A percentile compares a stretch with the other conserved stretches of the same genome.
Conservation (phyloP, 2,797 vertebrate genomes). For the Microctenopoma steveboyesi region DNA sequence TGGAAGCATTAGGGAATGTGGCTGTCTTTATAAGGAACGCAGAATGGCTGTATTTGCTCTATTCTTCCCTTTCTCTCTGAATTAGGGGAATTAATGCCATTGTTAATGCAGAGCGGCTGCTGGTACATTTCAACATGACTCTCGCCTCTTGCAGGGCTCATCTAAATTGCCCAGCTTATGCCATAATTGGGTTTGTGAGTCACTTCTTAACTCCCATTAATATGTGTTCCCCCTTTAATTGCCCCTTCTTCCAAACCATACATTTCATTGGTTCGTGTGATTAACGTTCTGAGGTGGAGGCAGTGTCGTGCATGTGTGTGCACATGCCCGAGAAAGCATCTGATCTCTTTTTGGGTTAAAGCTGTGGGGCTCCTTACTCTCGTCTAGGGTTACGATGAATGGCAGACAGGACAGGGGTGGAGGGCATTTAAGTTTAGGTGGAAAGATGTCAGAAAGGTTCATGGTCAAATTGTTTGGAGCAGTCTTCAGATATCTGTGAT, state of each 20-base stretch:
- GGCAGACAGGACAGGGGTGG: conserved; percentile 20
- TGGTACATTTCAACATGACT: conserved; percentile 88
- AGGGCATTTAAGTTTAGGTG: conserved; percentile 30
- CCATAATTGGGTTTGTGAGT: conserved; percentile 91
- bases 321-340: conserved; percentile 32
- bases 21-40: conserved; percentile 75
- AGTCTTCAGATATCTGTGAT: conserved; percentile 32
- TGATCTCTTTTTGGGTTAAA: conserved; percentile 55
- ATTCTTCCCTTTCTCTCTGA: conserved; percentile 62
- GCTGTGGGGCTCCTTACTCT: conserved; percentile 24
- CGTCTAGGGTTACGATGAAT: conserved; percentile 34
- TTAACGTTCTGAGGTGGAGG: conserved; percentile 72
- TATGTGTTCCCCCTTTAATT: conserved; percentile 82
- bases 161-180: conserved; percentile 86
- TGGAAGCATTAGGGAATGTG: conserved; percentile 70
- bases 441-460: conserved; percentile 42
- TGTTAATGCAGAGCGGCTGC: conserved; percentile 81
- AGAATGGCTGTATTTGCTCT: conserved; percentile 85
- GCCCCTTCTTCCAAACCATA: conserved; percentile 65
- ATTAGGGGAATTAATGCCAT: conserved; percentile 77
- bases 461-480: conserved; percentile 23
- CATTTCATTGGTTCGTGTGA: conserved; percentile 70
- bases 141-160: conserved; percentile 86
- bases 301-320: conserved; percentile 24
- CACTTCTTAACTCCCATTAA: conserved; percentile 84